Conservation (phyloP, 2,888 invertebrate genomes). For the Diaperis boleti region DNA sequence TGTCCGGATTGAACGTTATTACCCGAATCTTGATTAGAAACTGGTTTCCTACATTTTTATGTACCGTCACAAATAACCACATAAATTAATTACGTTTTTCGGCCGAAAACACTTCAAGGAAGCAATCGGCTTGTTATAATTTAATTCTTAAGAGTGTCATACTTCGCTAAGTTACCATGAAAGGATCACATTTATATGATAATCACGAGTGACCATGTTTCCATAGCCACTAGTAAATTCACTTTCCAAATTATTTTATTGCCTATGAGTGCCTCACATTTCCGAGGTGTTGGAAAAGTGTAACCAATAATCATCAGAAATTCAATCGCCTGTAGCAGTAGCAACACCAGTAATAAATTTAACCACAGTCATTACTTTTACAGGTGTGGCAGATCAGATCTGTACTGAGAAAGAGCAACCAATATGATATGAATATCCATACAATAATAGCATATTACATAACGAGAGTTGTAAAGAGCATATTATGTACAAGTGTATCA, state of each 20-base stretch:
- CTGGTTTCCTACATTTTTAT: conserved; percentile 52
- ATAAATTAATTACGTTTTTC: conserved; percentile 45
- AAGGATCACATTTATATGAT: conserved; percentile 38
- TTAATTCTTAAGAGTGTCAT: conserved; percentile 29
- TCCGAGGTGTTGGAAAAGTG: conserved; percentile 1
- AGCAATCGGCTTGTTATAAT: conserved; percentile 29
- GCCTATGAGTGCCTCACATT: conserved; percentile 10
- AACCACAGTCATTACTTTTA: too few species aligned
- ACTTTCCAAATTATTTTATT: conserved; percentile 40
- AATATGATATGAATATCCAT: too few species aligned
- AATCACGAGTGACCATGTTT: conserved; percentile 24
- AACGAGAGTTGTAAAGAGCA: too few species aligned
- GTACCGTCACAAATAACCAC: conserved; percentile 45
- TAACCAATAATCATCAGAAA: conserved; percentile 7
- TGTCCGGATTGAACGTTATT: conserved; percentile 51
- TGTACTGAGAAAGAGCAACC: too few species aligned
- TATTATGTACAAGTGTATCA: too few species aligned
- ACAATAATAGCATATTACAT: too few species aligned
- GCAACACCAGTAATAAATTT: not conserved
- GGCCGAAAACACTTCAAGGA: conserved; percentile 15
- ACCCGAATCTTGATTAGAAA: conserved; percentile 58
- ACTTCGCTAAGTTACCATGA: conserved; percentile 15
- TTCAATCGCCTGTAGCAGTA: not conserved
- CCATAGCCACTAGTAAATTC: conserved; percentile 26
- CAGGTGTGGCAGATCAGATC: not conserved